A percentile compares a stretch with the other conserved stretches of the same genome.
phyloP scores from a whole-genome alignment of 2,888 invertebrate genomes.

The Silvanus unidentatus region DNA sequence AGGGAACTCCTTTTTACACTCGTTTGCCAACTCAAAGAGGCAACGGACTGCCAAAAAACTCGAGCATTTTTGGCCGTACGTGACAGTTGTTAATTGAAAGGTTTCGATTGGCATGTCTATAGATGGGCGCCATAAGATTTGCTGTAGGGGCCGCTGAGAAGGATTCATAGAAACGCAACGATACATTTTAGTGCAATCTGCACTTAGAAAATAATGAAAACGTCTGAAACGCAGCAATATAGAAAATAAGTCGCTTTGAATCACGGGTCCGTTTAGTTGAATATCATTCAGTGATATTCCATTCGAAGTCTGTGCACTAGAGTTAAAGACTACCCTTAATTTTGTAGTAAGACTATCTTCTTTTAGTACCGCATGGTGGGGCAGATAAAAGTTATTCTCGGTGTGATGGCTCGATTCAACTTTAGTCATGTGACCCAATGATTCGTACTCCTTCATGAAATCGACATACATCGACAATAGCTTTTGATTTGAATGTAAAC shows the following conservation, averaged over 20 bases:
- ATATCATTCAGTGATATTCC: slow-evolving; percentile 7
- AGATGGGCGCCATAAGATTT: slow-evolving; percentile 11
- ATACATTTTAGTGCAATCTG: slow-evolving; percentile 11
- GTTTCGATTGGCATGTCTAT: neutral
- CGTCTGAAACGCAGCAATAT: slow-evolving; percentile 4
- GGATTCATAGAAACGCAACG: slow-evolving; percentile 6
- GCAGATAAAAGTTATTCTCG: slow-evolving; percentile 4
- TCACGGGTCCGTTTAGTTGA: slow-evolving; percentile 7
- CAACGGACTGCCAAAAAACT: slow-evolving; percentile 9
- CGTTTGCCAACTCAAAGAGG: slow-evolving; percentile 6
- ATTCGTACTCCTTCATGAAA: slow-evolving; percentile 8
- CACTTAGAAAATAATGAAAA: slow-evolving; percentile 10
- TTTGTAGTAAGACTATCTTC: slow-evolving; percentile 4
- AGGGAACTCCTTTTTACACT: slow-evolving; percentile 1
- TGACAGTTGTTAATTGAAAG: slow-evolving; percentile 6
- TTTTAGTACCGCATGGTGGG: slow-evolving; percentile 10
- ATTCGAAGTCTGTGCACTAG: neutral
- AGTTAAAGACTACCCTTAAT: slow-evolving; percentile 10
- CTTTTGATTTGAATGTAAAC: neutral
- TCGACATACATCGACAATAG: slow-evolving; percentile 1
- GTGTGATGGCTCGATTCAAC: neutral
- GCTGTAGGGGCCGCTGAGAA: slow-evolving; percentile 4
- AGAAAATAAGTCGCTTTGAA: slow-evolving; percentile 9
- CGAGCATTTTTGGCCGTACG: slow-evolving; percentile 7
- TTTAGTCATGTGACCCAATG: slow-evolving; percentile 6